Base-by-base conservation (phyloP, 1,140 invertebrate genomes). In the Aradophagus sp. region DNA sequence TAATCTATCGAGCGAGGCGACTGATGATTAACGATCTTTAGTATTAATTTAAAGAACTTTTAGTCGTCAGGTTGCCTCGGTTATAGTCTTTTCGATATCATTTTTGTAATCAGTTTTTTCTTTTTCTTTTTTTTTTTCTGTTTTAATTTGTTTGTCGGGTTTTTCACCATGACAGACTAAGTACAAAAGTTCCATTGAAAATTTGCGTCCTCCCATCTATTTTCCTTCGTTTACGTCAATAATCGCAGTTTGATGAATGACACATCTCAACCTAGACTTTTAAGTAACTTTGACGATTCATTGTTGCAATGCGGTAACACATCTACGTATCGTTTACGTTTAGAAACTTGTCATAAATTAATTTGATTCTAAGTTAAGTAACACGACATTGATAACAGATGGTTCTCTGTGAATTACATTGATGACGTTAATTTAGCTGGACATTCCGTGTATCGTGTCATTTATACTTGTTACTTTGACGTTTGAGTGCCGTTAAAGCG, bases 401-500 rank as follows among this genome's bases (percentile, higher is more conserved):
- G 20, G 56, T 55, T 53, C 27, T 53, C 47, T 50, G 38, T 59
- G 65, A 66, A 65, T 70, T 36, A 58, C 50, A 70, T 61, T 65
- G 65, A 58, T 11, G 52, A 48, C 39, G 27, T 62, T 55, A 58
- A 56, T 59, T 63, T 62, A 35, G 16, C 17, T 62, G 52, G 42
- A 62, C 32, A 50, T 62, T 68, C n/a, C 34, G 45, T 41, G 26
- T 53, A 58, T 63, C 38, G 55, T 44, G 16, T 72, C 29, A 44
- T 44, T 39, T 53, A 58, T 59, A 62, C 20, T 48, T 58, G 14
- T 56, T 62, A 20, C 4, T 59, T 63, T 63, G 31, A 61, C 53
- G 55, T 44, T 61, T 58, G 13, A 55, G 58, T 62, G 70, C 62
- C 29, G 31, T 68, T 59, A 56, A 69, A 66, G 71, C 71, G 38